Evolutionary conservation across 2,888 invertebrate genomes (phyloP).

Genomic region (Orthosia incerta): DNA sequence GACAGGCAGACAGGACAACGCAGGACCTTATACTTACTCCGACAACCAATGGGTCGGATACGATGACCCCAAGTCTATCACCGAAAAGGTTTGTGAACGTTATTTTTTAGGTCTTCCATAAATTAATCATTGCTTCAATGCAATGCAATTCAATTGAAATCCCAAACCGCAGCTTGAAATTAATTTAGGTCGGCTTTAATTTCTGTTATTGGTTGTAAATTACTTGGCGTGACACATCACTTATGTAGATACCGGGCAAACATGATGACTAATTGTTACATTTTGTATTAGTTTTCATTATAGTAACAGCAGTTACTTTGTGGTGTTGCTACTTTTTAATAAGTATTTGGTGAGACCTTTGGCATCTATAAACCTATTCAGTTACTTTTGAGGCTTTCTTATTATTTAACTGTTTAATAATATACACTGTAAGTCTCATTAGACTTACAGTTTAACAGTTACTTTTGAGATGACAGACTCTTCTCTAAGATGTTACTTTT

Average conservation of each 20-base stretch:
- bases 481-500: no score
- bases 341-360: neutral
- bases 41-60: conserved; percentile 97
- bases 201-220: conserved; percentile 31
- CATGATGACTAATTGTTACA: conserved; percentile 17
- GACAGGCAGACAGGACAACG: conserved; percentile 91
- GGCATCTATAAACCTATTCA: neutral
- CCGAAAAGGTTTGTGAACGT: conserved; percentile 90
- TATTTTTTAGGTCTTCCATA: neutral
- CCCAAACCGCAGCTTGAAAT: conserved; percentile 44
- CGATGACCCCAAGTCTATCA: conserved; percentile 95
- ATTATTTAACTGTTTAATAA: no score
- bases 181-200: conserved; percentile 36
- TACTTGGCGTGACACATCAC: conserved; percentile 42
- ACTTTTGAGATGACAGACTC: no score
- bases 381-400: neutral
- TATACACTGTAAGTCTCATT: no score
- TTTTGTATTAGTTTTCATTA: conserved; percentile 5
- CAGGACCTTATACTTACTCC: conserved; percentile 95
- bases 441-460: no score
- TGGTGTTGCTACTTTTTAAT: neutral
- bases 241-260: neutral
- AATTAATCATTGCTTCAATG: conserved; percentile 11
- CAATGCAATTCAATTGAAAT: conserved; percentile 25
- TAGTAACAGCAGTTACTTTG: conserved; percentile 4